phyloP scores from a whole-genome alignment of 2,113 vertebrate species.

The Clarias magur region DNA sequence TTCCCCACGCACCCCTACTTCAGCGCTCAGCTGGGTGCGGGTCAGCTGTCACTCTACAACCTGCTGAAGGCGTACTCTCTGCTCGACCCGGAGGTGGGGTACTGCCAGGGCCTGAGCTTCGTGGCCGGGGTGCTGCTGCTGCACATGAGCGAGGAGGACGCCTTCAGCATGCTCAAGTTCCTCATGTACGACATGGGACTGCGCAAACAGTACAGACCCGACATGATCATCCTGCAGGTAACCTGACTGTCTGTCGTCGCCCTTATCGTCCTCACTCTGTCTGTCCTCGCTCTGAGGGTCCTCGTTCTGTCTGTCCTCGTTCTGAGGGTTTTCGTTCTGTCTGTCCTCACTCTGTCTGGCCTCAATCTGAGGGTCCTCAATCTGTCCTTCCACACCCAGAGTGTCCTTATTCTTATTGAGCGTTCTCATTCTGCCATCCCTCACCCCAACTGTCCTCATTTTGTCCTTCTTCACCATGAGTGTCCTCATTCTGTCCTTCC shows the following conservation, averaged over 20 bases:
- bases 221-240: slow-evolving; percentile 97
- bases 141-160: slow-evolving; percentile 96
- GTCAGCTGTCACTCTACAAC: slow-evolving; percentile 95
- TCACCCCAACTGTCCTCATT: too few relatives aligned
- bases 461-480: too few relatives aligned
- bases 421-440: not conserved
- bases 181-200: slow-evolving; percentile 97
- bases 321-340: not conserved
- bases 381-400: not conserved
- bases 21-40: slow-evolving; percentile 90
- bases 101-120: slow-evolving; percentile 98
- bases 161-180: slow-evolving; percentile 96
- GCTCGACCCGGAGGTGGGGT: slow-evolving; percentile 97
- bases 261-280: not conserved
- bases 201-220: slow-evolving; percentile 91
- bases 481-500: too few relatives aligned
- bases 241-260: not conserved
- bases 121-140: slow-evolving; percentile 94
- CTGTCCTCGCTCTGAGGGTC: not conserved
- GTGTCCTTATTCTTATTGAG: too few relatives aligned
- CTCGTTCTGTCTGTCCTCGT: not conserved
- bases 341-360: not conserved
- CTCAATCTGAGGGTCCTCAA: not conserved
- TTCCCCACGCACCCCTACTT: slow-evolving; percentile 97
- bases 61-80: slow-evolving; percentile 97